A percentile compares a stretch with the other conserved stretches of the same genome.
Evolutionary conservation across 37 sponge, comb jelly and placozoan species (phyloP).

Genomic region (Mnemiopsis leidyi): DNA sequence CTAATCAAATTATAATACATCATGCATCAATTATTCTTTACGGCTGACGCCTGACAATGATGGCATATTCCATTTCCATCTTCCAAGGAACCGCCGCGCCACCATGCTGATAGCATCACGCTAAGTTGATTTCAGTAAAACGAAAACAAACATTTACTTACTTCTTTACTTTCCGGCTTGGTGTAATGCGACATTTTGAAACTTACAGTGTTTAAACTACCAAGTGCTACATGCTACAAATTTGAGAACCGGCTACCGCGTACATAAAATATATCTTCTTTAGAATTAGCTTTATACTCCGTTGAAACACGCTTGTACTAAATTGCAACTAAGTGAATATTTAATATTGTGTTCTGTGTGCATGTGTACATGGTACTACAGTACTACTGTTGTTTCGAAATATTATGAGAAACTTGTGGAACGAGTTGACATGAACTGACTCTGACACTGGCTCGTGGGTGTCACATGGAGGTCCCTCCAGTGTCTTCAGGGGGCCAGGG

Average conservation of each 20-base stretch:
- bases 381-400: not conserved
- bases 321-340: not conserved
- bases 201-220: not conserved
- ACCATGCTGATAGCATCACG: too few relatives aligned
- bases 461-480: not conserved
- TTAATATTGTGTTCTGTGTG: not conserved
- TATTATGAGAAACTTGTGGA: not conserved
- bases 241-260: too few relatives aligned
- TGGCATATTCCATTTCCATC: too few relatives aligned
- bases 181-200: not conserved
- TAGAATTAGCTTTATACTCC: too few relatives aligned
- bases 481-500: not conserved
- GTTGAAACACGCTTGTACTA: too few relatives aligned
- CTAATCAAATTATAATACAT: too few relatives aligned
- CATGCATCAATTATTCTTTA: too few relatives aligned
- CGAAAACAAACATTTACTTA: not conserved
- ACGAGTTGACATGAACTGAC: not conserved
- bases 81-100: too few relatives aligned
- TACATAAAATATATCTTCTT: too few relatives aligned
- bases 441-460: not conserved
- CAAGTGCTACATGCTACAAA: not conserved
- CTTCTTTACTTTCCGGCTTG: not conserved
- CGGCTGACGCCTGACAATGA: too few relatives aligned
- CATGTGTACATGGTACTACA: not conserved
- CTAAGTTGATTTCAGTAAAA: not conserved